Conservation (phyloP, 1,140 invertebrate genomes). For the Ylistrum balloti region DNA sequence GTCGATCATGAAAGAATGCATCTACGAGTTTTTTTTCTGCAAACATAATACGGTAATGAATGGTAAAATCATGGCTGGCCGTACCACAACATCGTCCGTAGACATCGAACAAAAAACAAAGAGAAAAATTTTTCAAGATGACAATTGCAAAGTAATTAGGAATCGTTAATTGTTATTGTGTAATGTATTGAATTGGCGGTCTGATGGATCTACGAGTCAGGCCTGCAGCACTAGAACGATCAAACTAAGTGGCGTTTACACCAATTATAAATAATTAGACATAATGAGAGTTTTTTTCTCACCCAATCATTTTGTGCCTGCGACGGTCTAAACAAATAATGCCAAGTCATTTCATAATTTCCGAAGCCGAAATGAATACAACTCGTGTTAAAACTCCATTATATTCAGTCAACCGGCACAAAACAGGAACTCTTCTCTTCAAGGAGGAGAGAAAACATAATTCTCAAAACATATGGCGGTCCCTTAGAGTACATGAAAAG, state of each 20-base stretch:
- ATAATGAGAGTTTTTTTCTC: neutral
- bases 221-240: neutral
- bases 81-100: too few relatives aligned
- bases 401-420: slow-evolving; percentile 1
- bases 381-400: neutral
- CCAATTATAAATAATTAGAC: neutral
- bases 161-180: neutral
- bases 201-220: neutral
- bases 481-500: neutral
- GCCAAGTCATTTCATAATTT: neutral
- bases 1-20: too few relatives aligned
- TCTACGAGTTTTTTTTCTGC: too few relatives aligned
- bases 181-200: neutral
- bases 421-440: neutral
- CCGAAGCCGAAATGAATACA: neutral
- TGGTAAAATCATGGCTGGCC: too few relatives aligned
- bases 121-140: too few relatives aligned
- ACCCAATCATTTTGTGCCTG: neutral
- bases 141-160: too few relatives aligned
- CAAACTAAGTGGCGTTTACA: neutral
- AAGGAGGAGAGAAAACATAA: neutral
- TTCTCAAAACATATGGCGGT: neutral
- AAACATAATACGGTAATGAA: too few relatives aligned
- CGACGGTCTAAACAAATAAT: slow-evolving; percentile 29
- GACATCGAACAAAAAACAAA: too few relatives aligned